These are phyloP conservation scores for Malaclemys terrapin DNA, from an alignment of 2,113 vertebrate genomes.

Conservation along the genomic window DNA sequence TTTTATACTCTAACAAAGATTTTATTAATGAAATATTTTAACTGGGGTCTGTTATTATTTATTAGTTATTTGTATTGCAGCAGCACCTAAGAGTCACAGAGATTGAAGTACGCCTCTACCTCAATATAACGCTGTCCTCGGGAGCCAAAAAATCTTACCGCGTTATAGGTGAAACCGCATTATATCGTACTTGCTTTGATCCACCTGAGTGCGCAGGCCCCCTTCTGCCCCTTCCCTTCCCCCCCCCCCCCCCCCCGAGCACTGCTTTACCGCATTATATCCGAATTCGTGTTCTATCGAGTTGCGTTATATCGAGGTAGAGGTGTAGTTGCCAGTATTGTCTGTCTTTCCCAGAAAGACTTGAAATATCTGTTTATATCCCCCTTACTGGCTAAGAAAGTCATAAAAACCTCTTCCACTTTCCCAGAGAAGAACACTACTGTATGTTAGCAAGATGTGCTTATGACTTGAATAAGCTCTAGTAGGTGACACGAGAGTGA, in stretches of 20 bases:
- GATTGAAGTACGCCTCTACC: background rate
- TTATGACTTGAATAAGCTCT: background rate
- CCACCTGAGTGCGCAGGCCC: too few species aligned
- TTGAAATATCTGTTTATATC: background rate
- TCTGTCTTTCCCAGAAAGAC: background rate
- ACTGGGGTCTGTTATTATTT: background rate
- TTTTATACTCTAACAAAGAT: background rate
- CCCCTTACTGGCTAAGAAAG: background rate
- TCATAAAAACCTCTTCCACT: background rate
- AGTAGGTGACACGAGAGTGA: background rate
- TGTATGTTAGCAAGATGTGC: background rate
- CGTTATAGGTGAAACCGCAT: too few species aligned
- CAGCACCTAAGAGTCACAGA: background rate
- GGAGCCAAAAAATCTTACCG: too few species aligned
- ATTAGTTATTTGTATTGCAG: background rate
- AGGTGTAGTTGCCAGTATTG: background rate
- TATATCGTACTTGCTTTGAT: too few species aligned
- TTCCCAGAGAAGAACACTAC: background rate
- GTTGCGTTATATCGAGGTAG: too few species aligned
- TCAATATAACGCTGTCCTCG: too few species aligned
- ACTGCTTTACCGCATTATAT: too few species aligned
- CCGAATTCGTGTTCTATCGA: too few species aligned
- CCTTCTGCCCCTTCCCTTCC: too few species aligned
- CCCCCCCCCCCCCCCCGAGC: too few species aligned
- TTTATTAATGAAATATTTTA: background rate